phyloP scores from a whole-genome alignment of 2,888 invertebrate genomes.

The Dastarcus helophoroides region DNA sequence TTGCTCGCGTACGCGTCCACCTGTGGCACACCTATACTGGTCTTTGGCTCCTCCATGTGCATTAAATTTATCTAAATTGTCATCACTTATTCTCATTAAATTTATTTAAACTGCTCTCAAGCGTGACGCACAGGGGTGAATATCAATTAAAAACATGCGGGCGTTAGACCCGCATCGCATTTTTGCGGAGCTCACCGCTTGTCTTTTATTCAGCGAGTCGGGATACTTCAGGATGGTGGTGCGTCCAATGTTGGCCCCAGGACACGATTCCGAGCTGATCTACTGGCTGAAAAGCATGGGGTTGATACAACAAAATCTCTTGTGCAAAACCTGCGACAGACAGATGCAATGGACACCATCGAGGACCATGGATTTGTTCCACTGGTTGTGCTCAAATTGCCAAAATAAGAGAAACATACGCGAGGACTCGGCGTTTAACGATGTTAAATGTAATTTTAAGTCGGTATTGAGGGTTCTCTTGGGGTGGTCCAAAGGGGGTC shows the following conservation, averaged over 20 bases:
- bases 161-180: background rate
- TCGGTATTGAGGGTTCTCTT: constrained; percentile 48
- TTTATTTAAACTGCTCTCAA: too few species aligned
- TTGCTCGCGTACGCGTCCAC: constrained; percentile 11
- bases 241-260: constrained; percentile 39
- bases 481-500: constrained; percentile 56
- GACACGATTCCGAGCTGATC: constrained; percentile 42
- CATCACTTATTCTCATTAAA: constrained; percentile 13
- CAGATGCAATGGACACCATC: constrained; percentile 37
- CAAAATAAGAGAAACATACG: constrained; percentile 38
- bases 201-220: constrained; percentile 25
- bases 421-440: constrained; percentile 48
- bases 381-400: constrained; percentile 41
- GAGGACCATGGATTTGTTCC: constrained; percentile 24
- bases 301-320: constrained; percentile 34
- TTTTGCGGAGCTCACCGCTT: background rate
- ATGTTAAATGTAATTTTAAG: constrained; percentile 50
- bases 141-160: constrained; percentile 4
- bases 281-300: constrained; percentile 42
- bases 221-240: constrained; percentile 40
- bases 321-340: constrained; percentile 31
- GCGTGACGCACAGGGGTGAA: too few species aligned
- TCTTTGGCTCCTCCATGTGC: too few species aligned
- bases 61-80: too few species aligned
- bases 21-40: too few species aligned